Conservation (phyloP, 2,888 invertebrate genomes). For the Acanthosepion lycidas region DNA sequence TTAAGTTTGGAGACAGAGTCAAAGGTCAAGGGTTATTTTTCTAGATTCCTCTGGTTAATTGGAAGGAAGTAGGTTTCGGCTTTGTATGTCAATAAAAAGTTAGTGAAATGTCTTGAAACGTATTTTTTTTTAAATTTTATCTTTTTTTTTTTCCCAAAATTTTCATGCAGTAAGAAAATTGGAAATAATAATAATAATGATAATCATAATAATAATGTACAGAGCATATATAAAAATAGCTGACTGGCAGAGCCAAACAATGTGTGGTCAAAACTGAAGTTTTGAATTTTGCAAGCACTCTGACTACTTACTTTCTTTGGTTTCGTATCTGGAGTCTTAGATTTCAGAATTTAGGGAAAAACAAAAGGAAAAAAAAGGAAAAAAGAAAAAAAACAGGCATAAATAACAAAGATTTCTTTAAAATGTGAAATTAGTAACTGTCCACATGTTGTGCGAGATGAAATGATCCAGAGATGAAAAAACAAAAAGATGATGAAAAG, state of each 20-base stretch:
- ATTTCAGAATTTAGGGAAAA: conserved; percentile 5
- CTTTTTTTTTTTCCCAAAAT: background rate
- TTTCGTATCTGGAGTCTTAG: background rate
- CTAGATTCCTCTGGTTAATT: no score
- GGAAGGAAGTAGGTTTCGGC: background rate
- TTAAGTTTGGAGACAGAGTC: no score
- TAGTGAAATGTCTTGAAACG: conserved; percentile 33
- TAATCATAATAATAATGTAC: background rate
- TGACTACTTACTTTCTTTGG: background rate
- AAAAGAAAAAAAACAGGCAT: background rate
- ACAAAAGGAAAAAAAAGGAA: background rate
- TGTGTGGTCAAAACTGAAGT: background rate
- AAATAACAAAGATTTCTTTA: background rate
- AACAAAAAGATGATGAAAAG: no score
- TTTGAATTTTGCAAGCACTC: background rate
- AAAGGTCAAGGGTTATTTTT: no score
- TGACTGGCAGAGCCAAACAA: background rate
- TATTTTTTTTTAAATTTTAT: background rate
- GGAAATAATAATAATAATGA: background rate
- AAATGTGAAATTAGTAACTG: background rate
- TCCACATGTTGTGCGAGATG: no score
- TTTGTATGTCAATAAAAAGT: background rate
- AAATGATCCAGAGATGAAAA: no score
- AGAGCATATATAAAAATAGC: background rate
- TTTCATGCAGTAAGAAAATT: conserved; percentile 14